These are phyloP conservation scores for Orthosia gothica DNA, from an alignment of 2,888 invertebrate species.

Conservation along the genomic window DNA sequence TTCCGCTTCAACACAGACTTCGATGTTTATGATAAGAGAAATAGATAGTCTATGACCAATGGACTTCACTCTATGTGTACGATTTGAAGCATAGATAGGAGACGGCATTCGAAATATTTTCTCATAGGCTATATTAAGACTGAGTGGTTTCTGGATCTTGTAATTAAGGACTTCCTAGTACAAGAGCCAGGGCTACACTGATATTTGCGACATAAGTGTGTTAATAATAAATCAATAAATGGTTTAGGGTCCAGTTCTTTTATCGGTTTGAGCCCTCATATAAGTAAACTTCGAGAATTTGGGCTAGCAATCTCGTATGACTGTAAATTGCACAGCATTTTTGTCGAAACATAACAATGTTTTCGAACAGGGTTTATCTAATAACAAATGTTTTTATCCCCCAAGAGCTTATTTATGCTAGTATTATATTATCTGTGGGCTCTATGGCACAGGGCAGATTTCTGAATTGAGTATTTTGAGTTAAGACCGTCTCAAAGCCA, in stretches of 20 bases:
- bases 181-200: too few relatives aligned
- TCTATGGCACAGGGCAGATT: too few relatives aligned
- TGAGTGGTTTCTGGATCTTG: neutral
- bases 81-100: constrained; percentile 35
- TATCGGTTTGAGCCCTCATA: too few relatives aligned
- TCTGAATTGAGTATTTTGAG: too few relatives aligned
- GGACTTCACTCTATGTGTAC: constrained; percentile 10
- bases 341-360: neutral
- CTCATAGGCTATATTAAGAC: neutral
- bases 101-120: constrained; percentile 18
- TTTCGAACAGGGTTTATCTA: neutral
- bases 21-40: constrained; percentile 43
- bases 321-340: neutral
- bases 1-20: constrained; percentile 28
- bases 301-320: neutral
- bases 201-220: too few relatives aligned
- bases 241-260: too few relatives aligned
- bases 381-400: neutral
- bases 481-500: too few relatives aligned
- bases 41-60: constrained; percentile 24
- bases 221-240: too few relatives aligned
- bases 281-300: too few relatives aligned
- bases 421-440: too few relatives aligned
- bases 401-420: too few relatives aligned
- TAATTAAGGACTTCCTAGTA: too few relatives aligned